Evolutionary conservation across 2,113 vertebrate genomes (phyloP).

Genomic region (Hydrochoerus hydrochaeris): DNA sequence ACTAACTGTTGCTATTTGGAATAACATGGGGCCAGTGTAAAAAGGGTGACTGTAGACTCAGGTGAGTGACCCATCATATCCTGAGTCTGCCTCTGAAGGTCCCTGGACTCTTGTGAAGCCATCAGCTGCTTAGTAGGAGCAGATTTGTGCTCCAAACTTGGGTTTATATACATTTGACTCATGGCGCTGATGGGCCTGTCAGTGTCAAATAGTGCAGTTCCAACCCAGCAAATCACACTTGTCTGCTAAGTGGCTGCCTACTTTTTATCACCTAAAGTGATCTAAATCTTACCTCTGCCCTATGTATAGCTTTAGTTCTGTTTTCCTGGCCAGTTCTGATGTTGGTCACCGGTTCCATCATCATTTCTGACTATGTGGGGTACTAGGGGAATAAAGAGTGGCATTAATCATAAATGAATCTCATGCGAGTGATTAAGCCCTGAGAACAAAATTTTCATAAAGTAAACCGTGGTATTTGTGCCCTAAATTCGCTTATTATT

Average conservation of each 20-base stretch:
- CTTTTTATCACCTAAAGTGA: background rate
- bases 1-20: constrained; percentile 56
- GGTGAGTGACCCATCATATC: background rate
- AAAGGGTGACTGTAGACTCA: background rate
- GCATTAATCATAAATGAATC: background rate
- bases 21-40: constrained; percentile 35
- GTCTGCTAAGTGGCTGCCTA: background rate
- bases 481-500: constrained; percentile 27
- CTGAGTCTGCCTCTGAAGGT: background rate
- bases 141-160: background rate
- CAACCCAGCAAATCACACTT: background rate
- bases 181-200: background rate
- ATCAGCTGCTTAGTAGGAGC: background rate
- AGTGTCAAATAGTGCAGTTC: background rate
- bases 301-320: background rate
- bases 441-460: constrained; percentile 44
- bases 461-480: background rate
- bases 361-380: background rate
- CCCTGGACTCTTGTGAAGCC: background rate
- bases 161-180: background rate
- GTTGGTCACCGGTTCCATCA: background rate
- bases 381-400: background rate
- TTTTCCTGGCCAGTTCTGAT: background rate
- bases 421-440: background rate
- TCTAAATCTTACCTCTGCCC: background rate